Conservation (phyloP, 2,888 invertebrate species). For the Sarcophaga variegata region DNA sequence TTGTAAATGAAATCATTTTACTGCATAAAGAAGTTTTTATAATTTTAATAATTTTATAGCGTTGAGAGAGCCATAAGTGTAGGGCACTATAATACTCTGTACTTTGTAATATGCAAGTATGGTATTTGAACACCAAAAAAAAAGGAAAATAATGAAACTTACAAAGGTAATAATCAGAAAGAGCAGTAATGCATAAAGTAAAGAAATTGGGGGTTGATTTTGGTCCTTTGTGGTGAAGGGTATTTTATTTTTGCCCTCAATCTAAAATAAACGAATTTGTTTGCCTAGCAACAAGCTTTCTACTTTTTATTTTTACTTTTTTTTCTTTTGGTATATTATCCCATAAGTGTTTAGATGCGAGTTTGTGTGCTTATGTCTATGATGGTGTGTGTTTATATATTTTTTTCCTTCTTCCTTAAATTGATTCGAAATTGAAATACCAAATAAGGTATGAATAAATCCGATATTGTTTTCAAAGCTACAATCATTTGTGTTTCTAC, state of each 20-base stretch:
- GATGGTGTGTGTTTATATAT: constrained; percentile 8
- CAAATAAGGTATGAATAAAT: constrained; percentile 66
- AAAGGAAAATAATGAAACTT: constrained; percentile 14
- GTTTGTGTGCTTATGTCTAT: constrained; percentile 11
- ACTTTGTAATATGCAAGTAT: constrained; percentile 7
- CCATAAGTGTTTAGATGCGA: constrained; percentile 2
- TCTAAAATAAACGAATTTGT: constrained; percentile 57
- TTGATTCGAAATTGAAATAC: constrained; percentile 67
- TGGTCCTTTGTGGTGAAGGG: constrained; percentile 56
- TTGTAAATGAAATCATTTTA: too few species aligned
- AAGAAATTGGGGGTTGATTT: constrained; percentile 56
- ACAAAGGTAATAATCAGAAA: constrained; percentile 47
- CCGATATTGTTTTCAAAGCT: constrained; percentile 63
- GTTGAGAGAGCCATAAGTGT: constrained; percentile 18
- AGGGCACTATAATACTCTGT: neutral
- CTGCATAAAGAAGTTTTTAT: too few species aligned
- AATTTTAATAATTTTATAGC: neutral
- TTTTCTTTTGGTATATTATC: neutral
- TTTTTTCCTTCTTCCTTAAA: constrained; percentile 39
- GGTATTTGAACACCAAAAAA: neutral
- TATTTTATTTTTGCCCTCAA: constrained; percentile 28
- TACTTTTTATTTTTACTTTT: neutral
- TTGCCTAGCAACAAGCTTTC: constrained; percentile 67
- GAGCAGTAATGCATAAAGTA: constrained; percentile 30
- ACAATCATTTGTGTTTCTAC: constrained; percentile 42